A percentile compares a stretch with the other conserved stretches of the same genome.
These are phyloP conservation scores for Phataginus tetradactyla DNA, from an alignment of 2,797 vertebrate species.

Conservation along the genomic window DNA sequence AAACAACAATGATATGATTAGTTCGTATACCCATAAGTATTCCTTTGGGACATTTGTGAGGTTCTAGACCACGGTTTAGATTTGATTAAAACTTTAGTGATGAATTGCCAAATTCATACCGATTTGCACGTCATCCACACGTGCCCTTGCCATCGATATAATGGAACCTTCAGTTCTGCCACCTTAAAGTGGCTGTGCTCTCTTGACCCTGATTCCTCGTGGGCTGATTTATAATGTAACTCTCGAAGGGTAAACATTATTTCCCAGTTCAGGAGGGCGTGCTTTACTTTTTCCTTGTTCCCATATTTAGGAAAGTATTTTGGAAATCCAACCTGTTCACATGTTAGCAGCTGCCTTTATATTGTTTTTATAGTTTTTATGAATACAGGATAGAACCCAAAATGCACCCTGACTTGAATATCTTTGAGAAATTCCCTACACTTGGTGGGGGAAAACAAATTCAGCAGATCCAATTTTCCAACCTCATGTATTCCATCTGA, in stretches of 20 bases:
- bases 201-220: background rate
- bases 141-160: background rate
- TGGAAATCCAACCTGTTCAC: background rate
- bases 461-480: background rate
- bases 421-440: background rate
- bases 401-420: background rate
- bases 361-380: background rate
- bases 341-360: background rate
- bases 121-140: background rate
- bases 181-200: background rate
- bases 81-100: background rate
- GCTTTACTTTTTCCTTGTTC: background rate
- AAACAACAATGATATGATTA: background rate
- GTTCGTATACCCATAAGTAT: background rate
- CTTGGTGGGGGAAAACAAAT: background rate
- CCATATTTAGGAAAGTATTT: background rate
- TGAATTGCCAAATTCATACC: background rate
- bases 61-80: background rate
- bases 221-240: background rate
- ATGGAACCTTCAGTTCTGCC: background rate
- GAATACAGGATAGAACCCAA: background rate
- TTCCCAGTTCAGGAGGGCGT: background rate
- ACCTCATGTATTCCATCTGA: constrained; percentile 7
- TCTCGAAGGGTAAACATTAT: background rate
- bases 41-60: background rate